Base-by-base conservation (phyloP, 2,797 vertebrate genomes). In the Oreochromis mossambicus region DNA sequence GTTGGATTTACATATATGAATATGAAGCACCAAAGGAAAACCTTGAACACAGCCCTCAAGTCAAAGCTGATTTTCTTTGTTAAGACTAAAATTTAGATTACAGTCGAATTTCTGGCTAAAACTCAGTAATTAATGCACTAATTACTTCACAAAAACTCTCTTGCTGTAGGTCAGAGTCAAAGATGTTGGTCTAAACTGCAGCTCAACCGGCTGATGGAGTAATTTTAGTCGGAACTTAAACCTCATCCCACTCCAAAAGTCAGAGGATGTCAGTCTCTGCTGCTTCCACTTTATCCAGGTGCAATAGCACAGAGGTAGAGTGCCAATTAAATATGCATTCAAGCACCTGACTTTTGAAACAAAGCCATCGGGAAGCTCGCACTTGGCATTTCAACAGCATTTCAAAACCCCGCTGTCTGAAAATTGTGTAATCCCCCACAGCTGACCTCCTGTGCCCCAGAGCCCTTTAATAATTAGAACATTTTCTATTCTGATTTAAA, bases 401-500 rank as follows among this genome's bases (percentile, higher is more conserved):
- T 56, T 85, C 34, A 68, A 63, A 41, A 21, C 58, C 63, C 78
- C 21, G 38, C 29, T 29, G 75, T 68, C 56, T 80, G 54, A 41
- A 82, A 78, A 76, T 6, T 15, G 15, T 78, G 70, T 38, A 51
- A 75, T 84, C 55, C 61, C 56, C 61, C 48, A 51, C 36, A 78
- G 77, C 43, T 83, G 50, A 82, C 73, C 63, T 26, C 7, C 36
- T 3, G 21, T 56, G 19, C 70, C 68, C 52, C 48, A 5, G 5
- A 86, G 80, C 55, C 51, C 75, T 82, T 66, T 48, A 34, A 83
- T 82, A 88, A 81, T 83, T 70, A 43, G 17, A 83, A 5, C 13
- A 21, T 88, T 81, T 82, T 86, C 77, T 80, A 56, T 73, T 58
- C 6, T 68, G 55, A 83, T 82, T 84, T 51, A 68, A 78, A 84